Conservation (phyloP, 1,140 invertebrate genomes). For the Heliconius himera region DNA sequence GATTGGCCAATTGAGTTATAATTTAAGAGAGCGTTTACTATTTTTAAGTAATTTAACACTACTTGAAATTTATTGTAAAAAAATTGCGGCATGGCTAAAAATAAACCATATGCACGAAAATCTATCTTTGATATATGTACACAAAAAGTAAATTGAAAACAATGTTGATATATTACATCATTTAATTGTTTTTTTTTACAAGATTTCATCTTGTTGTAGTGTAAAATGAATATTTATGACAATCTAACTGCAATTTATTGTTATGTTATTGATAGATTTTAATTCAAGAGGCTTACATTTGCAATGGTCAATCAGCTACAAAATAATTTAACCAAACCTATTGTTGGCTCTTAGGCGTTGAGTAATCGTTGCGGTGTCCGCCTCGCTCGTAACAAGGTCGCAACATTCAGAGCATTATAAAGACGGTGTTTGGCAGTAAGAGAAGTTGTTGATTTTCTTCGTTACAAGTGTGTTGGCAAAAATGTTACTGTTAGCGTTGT, state of each 20-base stretch:
- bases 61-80: not conserved
- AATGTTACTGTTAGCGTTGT: conserved; percentile 32
- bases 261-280: conserved; percentile 1
- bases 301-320: not conserved
- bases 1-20: conserved; percentile 9
- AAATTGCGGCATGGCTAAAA: no score
- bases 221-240: no score
- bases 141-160: no score
- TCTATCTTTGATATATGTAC: no score
- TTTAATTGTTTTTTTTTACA: no score
- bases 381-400: conserved; percentile 44
- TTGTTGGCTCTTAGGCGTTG: conserved; percentile 28
- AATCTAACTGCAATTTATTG: no score
- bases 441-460: conserved; percentile 41
- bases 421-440: conserved; percentile 32
- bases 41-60: not conserved
- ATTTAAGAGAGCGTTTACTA: not conserved
- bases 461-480: conserved; percentile 21
- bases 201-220: no score
- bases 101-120: no score
- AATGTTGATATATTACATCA: no score
- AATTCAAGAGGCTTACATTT: not conserved
- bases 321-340: not conserved
- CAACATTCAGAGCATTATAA: conserved; percentile 48
- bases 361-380: conserved; percentile 38